A percentile compares a stretch with the other conserved stretches of the same genome.
Conservation (phyloP, 2,797 vertebrate species). For the Microchirus variegatus region DNA sequence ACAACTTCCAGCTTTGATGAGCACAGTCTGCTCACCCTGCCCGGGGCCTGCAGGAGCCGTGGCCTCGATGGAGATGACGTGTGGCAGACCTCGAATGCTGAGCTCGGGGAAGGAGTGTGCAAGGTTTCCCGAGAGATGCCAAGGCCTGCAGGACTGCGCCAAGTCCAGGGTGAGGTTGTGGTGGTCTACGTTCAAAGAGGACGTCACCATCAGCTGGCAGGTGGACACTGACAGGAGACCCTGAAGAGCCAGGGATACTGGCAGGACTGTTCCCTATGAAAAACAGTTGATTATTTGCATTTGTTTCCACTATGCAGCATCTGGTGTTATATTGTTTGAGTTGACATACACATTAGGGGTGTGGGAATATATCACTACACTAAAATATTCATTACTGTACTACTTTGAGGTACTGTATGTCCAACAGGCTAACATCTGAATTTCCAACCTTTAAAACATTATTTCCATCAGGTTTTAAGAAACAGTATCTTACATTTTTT, state of each 20-base stretch:
- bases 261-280: conserved; percentile 69
- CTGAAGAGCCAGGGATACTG: conserved; percentile 64
- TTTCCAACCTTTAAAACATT: not conserved
- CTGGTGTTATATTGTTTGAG: not conserved
- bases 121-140: conserved; percentile 67
- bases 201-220: conserved; percentile 62
- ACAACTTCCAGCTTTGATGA: conserved; percentile 79
- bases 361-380: too few relatives aligned
- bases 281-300: not conserved
- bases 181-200: conserved; percentile 70
- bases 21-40: conserved; percentile 52
- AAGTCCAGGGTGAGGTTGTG: conserved; percentile 72
- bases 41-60: conserved; percentile 39
- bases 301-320: not conserved
- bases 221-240: conserved; percentile 66
- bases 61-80: conserved; percentile 59
- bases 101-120: conserved; percentile 75
- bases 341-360: too few relatives aligned
- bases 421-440: not conserved
- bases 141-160: conserved; percentile 65
- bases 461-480: conserved; percentile 8
- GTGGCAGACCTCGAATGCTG: conserved; percentile 72
- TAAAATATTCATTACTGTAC: too few relatives aligned
- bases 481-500: not conserved
- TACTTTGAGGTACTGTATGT: too few relatives aligned